Conservation (phyloP, 2,113 vertebrate species). For the Typhlomys cinereus region DNA sequence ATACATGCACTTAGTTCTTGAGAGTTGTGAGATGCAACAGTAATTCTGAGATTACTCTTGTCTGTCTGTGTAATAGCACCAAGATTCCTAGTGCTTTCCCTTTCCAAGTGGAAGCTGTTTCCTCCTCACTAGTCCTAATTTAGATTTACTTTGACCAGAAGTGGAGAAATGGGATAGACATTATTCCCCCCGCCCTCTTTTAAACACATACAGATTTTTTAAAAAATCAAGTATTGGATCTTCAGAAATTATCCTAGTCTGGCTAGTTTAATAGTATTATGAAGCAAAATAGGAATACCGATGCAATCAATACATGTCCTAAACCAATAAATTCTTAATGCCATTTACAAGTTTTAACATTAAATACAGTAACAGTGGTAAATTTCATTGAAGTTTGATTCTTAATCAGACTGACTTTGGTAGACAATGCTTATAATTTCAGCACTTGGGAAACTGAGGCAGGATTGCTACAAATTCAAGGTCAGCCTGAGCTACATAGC, state of each 20-base stretch:
- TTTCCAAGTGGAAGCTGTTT: neutral
- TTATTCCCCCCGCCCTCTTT: too few relatives aligned
- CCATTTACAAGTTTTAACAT: neutral
- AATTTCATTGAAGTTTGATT: neutral
- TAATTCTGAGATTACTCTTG: neutral
- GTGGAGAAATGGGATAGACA: neutral
- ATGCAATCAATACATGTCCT: neutral
- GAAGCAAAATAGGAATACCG: neutral
- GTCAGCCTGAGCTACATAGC: neutral
- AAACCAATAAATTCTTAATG: neutral
- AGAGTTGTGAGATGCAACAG: neutral
- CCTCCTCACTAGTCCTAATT: slow-evolving; percentile 1
- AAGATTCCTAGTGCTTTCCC: neutral
- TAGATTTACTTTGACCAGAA: slow-evolving; percentile 38
- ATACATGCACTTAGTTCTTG: neutral
- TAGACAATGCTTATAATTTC: neutral
- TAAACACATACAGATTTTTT: neutral
- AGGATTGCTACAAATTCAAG: neutral
- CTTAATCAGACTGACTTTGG: neutral
- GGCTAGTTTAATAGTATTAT: slow-evolving; percentile 15
- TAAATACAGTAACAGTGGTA: neutral
- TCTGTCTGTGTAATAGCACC: neutral
- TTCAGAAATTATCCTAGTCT: neutral
- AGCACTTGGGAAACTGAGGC: neutral
- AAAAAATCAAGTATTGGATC: neutral